Base-by-base conservation (phyloP, 2,888 invertebrate species). In the Cenopis cana region DNA sequence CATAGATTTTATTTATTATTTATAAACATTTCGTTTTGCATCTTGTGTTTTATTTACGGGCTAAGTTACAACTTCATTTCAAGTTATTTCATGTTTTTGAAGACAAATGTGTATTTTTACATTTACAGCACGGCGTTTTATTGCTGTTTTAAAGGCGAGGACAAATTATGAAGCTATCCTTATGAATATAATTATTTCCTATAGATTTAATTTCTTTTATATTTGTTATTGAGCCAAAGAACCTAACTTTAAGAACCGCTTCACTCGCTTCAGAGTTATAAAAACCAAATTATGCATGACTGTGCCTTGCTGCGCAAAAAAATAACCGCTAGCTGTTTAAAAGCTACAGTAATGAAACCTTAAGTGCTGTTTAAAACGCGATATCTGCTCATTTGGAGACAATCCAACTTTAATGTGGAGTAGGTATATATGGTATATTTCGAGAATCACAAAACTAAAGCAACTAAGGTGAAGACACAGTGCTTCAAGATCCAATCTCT, bases 401-500 rank as follows among this genome's bases (percentile, higher is more conserved):
- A 29, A 49, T 38, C 36, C 20, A 29, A 56, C 17, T 56, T 36
- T 17, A 2, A 8, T 24, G 17, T 18, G 14, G 18, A 4, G n/a
- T n/a, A n/a, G n/a, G n/a, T n/a, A 24, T 24, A 4, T 24, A 1
- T 1, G n/a, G 12, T 20, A 8, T 64, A 64, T 54, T 65, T 70
- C 59, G 41, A 59, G 62, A 14, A 20, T 12, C 24, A 52, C 50
- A 33, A 65, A 65, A 54, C n/a, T 46, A 41, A 65, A 65, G 65
- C 52, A 59, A 50, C 20, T 50, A 50, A 17, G 49, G 55, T 59
- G 33, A 24, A 68, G 46, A 79, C 78, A 78, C 79, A 82, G 77
- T 79, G 79, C 75, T 77, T 77, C 76, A 77, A 82, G 82, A 85
- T 84, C 83, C 80, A 81, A 85, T 80, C 78, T 77, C 76, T 76